Conservation (phyloP, 92 coral and sea anemone genomes). For the Epizoanthus fatuus region DNA sequence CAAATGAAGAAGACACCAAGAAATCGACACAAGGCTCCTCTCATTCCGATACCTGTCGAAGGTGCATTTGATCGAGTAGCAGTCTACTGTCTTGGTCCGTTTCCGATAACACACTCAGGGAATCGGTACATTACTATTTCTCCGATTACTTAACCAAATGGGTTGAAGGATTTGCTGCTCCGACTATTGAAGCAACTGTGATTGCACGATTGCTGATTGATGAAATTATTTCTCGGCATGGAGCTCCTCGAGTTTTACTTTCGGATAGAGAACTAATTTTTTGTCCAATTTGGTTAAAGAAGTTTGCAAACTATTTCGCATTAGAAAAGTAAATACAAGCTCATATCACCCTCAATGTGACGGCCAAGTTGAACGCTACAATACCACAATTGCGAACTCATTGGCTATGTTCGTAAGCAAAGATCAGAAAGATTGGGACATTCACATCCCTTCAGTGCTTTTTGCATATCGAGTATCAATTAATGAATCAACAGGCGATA, state of each 20-base stretch:
- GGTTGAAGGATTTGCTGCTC: constrained; percentile 77
- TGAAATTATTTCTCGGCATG: constrained; percentile 65
- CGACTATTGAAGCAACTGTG: constrained; percentile 56
- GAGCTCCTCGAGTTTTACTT: constrained; percentile 52
- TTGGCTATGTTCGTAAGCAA: constrained; percentile 29
- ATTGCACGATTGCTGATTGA: constrained; percentile 61
- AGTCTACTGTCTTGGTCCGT: constrained; percentile 6
- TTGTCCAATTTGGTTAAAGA: constrained; percentile 45
- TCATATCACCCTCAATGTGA: constrained; percentile 44
- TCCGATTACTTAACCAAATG: constrained; percentile 70
- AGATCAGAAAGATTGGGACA: constrained; percentile 58
- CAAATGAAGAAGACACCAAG: too few relatives aligned
- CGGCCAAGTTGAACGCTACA: constrained; percentile 41
- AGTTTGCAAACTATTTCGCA: constrained; percentile 27
- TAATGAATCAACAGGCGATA: constrained; percentile 19
- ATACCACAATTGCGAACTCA: constrained; percentile 8
- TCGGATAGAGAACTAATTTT: constrained; percentile 59
- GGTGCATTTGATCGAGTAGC: constrained; percentile 24
- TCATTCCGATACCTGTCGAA: neutral
- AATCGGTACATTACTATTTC: constrained; percentile 57
- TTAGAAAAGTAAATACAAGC: too few relatives aligned
- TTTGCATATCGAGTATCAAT: constrained; percentile 33
- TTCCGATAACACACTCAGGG: neutral
- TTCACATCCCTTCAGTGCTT: constrained; percentile 21
- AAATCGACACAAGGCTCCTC: too few relatives aligned